These are phyloP conservation scores for Mystacides longicornis DNA, from an alignment of 2,888 invertebrate genomes.

Conservation along the genomic window DNA sequence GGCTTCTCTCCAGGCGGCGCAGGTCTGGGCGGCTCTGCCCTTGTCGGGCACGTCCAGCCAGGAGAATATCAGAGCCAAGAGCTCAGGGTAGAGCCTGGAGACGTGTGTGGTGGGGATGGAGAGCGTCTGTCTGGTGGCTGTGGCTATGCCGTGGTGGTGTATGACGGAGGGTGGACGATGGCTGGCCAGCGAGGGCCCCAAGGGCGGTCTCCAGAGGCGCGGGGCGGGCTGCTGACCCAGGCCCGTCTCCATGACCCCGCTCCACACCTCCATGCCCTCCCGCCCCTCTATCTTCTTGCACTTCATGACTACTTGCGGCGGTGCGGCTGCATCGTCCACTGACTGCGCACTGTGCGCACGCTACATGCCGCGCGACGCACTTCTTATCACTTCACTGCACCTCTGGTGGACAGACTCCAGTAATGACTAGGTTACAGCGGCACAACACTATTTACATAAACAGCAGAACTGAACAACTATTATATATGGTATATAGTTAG, in stretches of 20 bases:
- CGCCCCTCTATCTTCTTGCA: neutral
- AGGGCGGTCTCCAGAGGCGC: conserved; percentile 17
- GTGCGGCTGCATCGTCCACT: neutral
- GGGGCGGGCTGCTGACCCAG: conserved; percentile 14
- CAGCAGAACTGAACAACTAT: neutral
- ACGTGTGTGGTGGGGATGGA: conserved; percentile 60
- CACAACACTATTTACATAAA: too few species aligned
- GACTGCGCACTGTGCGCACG: neutral
- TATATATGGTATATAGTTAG: neutral
- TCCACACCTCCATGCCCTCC: conserved; percentile 1
- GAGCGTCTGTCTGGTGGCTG: conserved; percentile 41
- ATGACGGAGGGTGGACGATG: conserved; percentile 31
- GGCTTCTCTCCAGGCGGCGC: conserved; percentile 84
- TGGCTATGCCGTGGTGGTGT: too few species aligned
- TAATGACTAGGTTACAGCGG: neutral
- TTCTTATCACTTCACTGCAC: neutral
- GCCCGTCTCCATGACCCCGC: conserved; percentile 9
- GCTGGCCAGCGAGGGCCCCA: conserved; percentile 29
- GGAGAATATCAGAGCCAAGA: conserved; percentile 86
- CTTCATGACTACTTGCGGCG: too few species aligned
- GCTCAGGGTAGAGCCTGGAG: conserved; percentile 84
- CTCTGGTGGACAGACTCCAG: neutral
- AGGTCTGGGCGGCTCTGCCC: conserved; percentile 86
- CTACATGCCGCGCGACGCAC: neutral
- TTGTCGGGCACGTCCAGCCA: conserved; percentile 82